Evolutionary conservation across 2,797 vertebrate genomes (phyloP), one percentile per base, ranked within the genome.

Genomic region (Lerista edwardsae): DNA sequence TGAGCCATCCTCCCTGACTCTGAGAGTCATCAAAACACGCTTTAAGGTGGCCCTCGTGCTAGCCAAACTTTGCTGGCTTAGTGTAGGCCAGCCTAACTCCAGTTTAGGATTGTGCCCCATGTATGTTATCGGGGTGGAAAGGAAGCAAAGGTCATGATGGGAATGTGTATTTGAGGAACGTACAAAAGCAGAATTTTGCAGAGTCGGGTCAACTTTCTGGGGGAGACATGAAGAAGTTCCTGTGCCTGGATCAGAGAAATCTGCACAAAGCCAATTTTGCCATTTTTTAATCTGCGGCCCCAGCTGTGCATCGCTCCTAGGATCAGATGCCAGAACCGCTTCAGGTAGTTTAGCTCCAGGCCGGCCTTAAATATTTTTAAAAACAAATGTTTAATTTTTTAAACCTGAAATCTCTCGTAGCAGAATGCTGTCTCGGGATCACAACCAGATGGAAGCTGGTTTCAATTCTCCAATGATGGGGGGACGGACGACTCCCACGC

Each of bases 371-470:
- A 75, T 75, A 21, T 51, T 80, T 68, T 12, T 5, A 5, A 39
- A 39, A 73, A 55, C 19, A 79, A 83, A 68, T 6, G 9, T 65
- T 74, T 67, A 78, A 77, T 82, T 86, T 86, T n/a, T 82, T 59
- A 34, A 83, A 83, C 34, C 39, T 74, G 51, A 87, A 80, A 69
- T 69, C 8, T 79, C n/a, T 69, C 73, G 62, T 74, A 31, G 39
- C 73, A 41, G 62, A 68, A 51, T 75, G 62, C 51, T 36, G 31
- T 68, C 25, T 27, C 17, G 64, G 51, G 83, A 74, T 72, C 68
- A 44, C 68, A 79, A 79, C 69, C 69, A 68, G 85, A 86, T 83
- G 84, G 64, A 25, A 69, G 27, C 72, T 86, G 68, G 68, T 74
- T 79, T 72, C 25, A 57, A 67, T 59, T 68, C 80, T 74, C 69